Percentiles rank a stretch among this genome's conserved stretches.
Conservation (phyloP, 2,113 vertebrate species). For the Ardeotis arabs region DNA sequence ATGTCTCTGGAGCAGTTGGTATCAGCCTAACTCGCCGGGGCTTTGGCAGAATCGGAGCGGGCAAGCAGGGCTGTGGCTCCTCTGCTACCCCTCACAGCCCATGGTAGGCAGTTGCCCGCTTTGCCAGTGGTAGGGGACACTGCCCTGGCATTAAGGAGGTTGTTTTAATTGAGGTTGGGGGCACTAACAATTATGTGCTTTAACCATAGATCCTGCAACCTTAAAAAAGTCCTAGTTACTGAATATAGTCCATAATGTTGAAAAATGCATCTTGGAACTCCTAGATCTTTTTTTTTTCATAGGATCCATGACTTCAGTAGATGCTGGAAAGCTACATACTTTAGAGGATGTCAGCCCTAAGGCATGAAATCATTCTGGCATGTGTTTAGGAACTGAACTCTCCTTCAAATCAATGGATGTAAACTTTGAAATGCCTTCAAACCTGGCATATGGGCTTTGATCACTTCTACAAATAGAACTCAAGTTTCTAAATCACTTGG, state of each 20-base stretch:
- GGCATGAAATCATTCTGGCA: background rate
- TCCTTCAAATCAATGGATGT: background rate
- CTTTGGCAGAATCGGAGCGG: background rate
- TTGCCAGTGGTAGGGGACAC: background rate
- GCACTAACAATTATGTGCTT: background rate
- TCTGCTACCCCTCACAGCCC: background rate
- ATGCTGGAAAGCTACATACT: background rate
- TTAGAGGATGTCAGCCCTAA: background rate
- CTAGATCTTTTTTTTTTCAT: background rate
- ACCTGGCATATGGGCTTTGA: background rate
- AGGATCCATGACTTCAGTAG: background rate
- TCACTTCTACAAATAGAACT: background rate
- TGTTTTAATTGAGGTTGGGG: background rate
- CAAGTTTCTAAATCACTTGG: constrained; percentile 3
- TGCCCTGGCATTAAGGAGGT: background rate
- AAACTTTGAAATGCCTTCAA: background rate
- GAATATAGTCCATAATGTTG: background rate
- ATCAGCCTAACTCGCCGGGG: background rate
- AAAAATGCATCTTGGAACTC: background rate
- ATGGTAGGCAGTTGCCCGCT: too few relatives aligned
- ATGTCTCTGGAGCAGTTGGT: background rate
- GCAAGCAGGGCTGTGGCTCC: background rate
- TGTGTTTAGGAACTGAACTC: background rate
- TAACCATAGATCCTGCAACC: background rate
- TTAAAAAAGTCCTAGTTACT: background rate